phyloP scores from a whole-genome alignment of 2,797 vertebrate species.

The Simalia tracyae region DNA sequence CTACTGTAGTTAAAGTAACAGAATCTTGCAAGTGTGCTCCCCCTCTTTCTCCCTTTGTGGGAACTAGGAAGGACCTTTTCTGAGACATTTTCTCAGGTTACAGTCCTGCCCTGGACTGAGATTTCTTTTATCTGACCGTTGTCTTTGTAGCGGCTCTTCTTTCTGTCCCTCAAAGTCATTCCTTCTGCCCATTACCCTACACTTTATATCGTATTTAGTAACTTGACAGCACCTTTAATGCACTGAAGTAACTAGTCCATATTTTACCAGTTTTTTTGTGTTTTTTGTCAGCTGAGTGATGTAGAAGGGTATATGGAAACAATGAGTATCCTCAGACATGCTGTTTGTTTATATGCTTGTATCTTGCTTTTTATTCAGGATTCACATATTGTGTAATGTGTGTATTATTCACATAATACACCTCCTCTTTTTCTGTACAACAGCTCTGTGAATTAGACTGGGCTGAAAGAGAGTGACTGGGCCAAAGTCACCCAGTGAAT shows the following conservation, averaged over 20 bases:
- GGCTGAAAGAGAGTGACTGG: not conserved
- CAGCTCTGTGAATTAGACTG: not conserved
- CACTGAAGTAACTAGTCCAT: not conserved
- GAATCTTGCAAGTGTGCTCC: not conserved
- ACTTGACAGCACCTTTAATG: not conserved
- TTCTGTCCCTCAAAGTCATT: not conserved
- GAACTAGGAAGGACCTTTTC: not conserved
- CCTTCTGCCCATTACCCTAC: not conserved
- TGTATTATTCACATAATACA: not conserved
- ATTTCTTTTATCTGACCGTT: not conserved
- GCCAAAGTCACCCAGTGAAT: not conserved
- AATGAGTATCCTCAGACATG: not conserved
- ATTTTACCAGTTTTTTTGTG: not conserved
- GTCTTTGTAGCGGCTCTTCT: not conserved
- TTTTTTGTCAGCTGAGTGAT: not conserved
- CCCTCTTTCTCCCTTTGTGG: not conserved
- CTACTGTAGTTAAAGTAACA: not conserved
- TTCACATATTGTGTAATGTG: too few relatives aligned
- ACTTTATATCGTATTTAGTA: not conserved
- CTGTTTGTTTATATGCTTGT: not conserved
- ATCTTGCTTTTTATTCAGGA: not conserved
- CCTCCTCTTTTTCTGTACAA: not conserved
- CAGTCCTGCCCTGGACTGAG: not conserved
- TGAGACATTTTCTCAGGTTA: not conserved
- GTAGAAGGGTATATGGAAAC: not conserved